Base-by-base conservation (phyloP, 2,888 invertebrate genomes). In the Lymantria dispar region DNA sequence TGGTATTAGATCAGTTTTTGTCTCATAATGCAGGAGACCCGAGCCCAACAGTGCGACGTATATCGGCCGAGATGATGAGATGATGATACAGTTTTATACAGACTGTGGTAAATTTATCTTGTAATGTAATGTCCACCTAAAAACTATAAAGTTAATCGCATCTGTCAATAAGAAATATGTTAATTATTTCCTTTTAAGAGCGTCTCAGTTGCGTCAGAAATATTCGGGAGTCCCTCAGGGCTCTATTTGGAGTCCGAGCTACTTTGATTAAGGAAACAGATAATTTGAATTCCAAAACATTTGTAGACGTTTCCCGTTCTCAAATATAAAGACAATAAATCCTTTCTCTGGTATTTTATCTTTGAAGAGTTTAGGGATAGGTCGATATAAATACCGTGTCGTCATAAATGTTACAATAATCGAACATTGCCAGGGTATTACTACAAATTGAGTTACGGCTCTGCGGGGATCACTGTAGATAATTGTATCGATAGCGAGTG, bases 381-480 rank as follows among this genome's bases (percentile, higher is more conserved):
- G n/a, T 40, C 42, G 45, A 33, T 41, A 40, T 11, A 45, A 30
- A 50, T 50, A 50, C 41, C n/a, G 36, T 30, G 53, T 59, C 61
- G 68, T 65, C 61, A 68, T 59, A 54, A 57, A 68, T 68, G 54
- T 47, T 49, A 46, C 53, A 44, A 46, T 52, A 52, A 52, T 52
- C 50, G 57, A 50, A 50, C 39, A 52, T 47, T 52, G 53, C 48
- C 48, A 46, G 45, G 54, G 51, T 49, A 54, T 51, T 48, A 56
- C 53, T 67, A 62, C 63, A 59, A 69, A 74, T 76, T 68, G 73
- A 74, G 60, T 70, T 70, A 74, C 75, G 63, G 50, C 56, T 60
- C 62, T 60, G 46, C 43, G 62, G 64, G 69, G 58, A 29, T 10
- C n/a, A 3, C 37, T 39, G 38, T 37, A 15, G 30, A 48, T 48